Conservation (phyloP, 1,140 invertebrate genomes). For the Amphibalanus amphitrite region DNA sequence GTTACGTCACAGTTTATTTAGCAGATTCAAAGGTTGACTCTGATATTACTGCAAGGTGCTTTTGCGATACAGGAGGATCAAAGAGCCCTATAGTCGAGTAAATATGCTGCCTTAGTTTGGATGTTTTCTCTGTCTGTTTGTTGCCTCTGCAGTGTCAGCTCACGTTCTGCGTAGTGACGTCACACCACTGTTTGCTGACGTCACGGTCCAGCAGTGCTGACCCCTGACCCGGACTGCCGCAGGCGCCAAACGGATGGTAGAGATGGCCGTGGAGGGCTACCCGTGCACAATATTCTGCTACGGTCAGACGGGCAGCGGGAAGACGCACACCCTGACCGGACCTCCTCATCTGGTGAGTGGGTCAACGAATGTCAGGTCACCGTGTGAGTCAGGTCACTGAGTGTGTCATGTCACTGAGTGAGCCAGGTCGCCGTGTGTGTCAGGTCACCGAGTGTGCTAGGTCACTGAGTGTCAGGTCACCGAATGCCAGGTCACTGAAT, state of each 20-base stretch:
- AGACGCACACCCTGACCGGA: slow-evolving; percentile 87
- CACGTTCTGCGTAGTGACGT: background rate
- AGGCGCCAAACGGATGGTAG: slow-evolving; percentile 59
- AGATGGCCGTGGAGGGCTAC: slow-evolving; percentile 84
- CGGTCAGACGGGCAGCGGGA: slow-evolving; percentile 91
- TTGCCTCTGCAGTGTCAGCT: background rate
- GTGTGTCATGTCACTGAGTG: no score
- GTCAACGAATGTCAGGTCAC: background rate
- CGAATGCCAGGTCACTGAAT: background rate
- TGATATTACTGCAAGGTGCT: no score
- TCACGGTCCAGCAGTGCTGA: background rate
- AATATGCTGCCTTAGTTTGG: no score
- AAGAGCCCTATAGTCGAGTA: no score
- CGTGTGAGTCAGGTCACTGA: no score
- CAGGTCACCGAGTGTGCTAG: no score
- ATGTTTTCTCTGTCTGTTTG: background rate
- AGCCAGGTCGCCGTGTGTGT: background rate
- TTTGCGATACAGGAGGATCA: no score
- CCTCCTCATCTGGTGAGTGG: slow-evolving; percentile 55
- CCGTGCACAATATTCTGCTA: slow-evolving; percentile 88
- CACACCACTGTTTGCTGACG: background rate
- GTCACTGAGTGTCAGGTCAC: background rate
- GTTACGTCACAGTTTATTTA: no score
- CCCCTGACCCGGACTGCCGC: background rate
- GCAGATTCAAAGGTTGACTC: no score